Evolutionary conservation across 2,888 invertebrate species (phyloP), one percentile per base, ranked within the genome.

Genomic region (Diaperis boleti): DNA sequence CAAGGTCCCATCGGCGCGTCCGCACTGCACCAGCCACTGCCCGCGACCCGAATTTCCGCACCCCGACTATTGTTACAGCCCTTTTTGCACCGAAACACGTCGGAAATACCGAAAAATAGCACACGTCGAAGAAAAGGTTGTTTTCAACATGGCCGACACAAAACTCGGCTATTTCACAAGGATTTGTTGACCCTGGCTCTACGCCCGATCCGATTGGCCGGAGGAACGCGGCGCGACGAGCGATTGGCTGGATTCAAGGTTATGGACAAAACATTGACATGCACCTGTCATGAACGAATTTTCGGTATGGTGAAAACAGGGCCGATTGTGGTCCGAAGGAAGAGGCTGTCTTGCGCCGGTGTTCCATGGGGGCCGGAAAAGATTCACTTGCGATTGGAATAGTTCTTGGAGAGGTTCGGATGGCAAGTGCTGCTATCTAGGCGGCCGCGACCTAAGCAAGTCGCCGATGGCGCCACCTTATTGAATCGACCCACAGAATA

Each of bases 81-180:
- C 57, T 73, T 69, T 69, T 65, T 67, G 68, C 66, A 69, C 67
- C 72, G 64, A 74, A 73, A 74, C 77, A 73, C 74, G 72, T 66
- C 72, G 74, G 79, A 78, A 75, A 71, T 73, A 73, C 72, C 63
- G 75, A 78, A 78, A 80, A 79, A 79, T 77, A 78, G 77, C 80
- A 78, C 78, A 81, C 80, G 79, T 81, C 77, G 73, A 76, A 76
- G 76, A 77, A 80, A 79, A 80, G 76, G 78, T 79, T 81, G 80
- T 82, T 81, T 82, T 82, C 83, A 83, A 83, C 81, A 83, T 83
- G 83, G 82, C 82, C 80, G 82, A 79, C 78, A 75, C 78, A 77
- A 81, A 80, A 81, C 79, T 81, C 81, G 77, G 80, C 79, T 81
- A 79, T 81, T 80, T 81, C 79, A 81, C 79, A 81, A 82, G 81